Evolutionary conservation across 1,140 invertebrate genomes (phyloP).

Genomic region (Cydia splendana): DNA sequence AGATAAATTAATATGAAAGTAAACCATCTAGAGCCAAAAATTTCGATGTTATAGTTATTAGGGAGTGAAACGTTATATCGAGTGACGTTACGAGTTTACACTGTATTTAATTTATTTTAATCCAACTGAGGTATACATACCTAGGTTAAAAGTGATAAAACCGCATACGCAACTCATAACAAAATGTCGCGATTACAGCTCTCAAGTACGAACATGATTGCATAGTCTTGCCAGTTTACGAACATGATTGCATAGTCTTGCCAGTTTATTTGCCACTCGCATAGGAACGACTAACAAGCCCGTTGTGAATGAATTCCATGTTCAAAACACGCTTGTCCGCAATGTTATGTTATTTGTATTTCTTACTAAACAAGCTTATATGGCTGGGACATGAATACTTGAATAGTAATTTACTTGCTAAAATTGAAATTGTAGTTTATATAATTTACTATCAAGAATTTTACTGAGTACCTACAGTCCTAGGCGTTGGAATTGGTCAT

Average conservation of each 20-base stretch:
- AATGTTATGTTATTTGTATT: slow-evolving; percentile 31
- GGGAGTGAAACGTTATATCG: too few relatives aligned
- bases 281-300: slow-evolving; percentile 26
- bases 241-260: slow-evolving; percentile 26
- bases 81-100: too few relatives aligned
- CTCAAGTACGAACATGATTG: too few relatives aligned
- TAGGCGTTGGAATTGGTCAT: not conserved
- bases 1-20: too few relatives aligned
- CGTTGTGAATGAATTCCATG: slow-evolving; percentile 16
- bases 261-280: slow-evolving; percentile 27
- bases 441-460: slow-evolving; percentile 3
- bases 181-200: slow-evolving; percentile 7
- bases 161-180: slow-evolving; percentile 1
- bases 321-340: slow-evolving; percentile 17
- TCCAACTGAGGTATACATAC: not conserved
- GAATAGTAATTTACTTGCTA: not conserved
- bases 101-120: too few relatives aligned
- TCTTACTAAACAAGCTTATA: slow-evolving; percentile 24
- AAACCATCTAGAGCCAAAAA: too few relatives aligned
- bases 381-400: not conserved
- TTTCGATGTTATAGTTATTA: too few relatives aligned
- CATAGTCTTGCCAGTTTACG: too few relatives aligned
- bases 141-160: not conserved
- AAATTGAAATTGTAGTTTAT: not conserved
- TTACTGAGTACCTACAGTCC: not conserved